A percentile compares a stretch with the other conserved stretches of the same genome.
These are phyloP conservation scores for Diadema setosum DNA, from an alignment of 35 echinoderm and acorn worm genomes.

Conservation along the genomic window DNA sequence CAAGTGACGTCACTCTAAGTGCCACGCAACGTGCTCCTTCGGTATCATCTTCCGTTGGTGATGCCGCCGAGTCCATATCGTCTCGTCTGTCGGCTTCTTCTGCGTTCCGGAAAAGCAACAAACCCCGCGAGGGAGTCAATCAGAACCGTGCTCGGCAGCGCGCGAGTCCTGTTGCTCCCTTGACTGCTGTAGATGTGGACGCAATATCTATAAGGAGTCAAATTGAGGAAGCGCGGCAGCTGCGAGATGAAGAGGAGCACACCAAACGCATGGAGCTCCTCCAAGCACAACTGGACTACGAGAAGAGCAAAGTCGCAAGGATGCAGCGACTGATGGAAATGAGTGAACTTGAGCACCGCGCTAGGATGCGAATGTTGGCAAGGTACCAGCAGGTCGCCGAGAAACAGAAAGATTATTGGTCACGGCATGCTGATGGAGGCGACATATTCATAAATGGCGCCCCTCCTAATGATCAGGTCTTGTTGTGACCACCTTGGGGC, in stretches of 20 bases:
- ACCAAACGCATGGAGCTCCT: neutral
- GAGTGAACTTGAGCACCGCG: neutral
- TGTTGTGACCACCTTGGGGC: too few relatives aligned
- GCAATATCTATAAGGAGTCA: neutral
- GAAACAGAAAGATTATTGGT: constrained; percentile 28
- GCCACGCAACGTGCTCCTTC: neutral
- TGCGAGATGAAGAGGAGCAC: neutral
- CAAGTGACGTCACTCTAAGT: neutral
- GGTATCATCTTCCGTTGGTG: neutral
- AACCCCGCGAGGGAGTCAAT: neutral
- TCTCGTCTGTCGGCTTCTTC: neutral
- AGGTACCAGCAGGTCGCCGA: constrained; percentile 3
- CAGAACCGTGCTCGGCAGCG: neutral
- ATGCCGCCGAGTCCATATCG: neutral
- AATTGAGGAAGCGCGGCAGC: neutral
- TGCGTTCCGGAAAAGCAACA: neutral
- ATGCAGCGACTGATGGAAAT: constrained; percentile 5
- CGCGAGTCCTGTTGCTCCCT: neutral
- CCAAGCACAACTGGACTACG: neutral
- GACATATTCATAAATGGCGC: too few relatives aligned
- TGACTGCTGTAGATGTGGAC: neutral
- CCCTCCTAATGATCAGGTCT: too few relatives aligned
- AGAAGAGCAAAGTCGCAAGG: neutral
- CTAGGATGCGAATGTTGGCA: neutral
- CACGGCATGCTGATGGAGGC: neutral